These are phyloP conservation scores for Chelon labrosus DNA, from an alignment of 2,797 vertebrate genomes.

Conservation along the genomic window DNA sequence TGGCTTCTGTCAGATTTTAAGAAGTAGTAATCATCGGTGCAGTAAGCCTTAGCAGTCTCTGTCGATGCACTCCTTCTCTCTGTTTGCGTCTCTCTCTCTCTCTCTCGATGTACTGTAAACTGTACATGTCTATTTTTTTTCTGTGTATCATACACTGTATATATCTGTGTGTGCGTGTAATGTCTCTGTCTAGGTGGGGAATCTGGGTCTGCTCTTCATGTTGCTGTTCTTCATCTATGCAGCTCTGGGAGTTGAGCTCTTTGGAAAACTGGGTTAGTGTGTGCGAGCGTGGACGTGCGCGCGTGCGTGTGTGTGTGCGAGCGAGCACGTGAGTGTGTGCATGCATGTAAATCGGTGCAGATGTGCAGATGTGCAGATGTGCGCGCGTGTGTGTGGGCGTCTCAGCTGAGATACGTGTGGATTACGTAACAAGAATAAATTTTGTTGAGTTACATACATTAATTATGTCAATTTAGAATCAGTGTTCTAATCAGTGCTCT, in stretches of 20 bases:
- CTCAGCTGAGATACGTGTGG: slow-evolving; percentile 55
- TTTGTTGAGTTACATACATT: slow-evolving; percentile 67
- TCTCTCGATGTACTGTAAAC: slow-evolving; percentile 72
- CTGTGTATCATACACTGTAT: slow-evolving; percentile 72
- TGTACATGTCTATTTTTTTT: slow-evolving; percentile 72
- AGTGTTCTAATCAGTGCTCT: slow-evolving; percentile 43
- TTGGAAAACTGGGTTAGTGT: slow-evolving; percentile 95
- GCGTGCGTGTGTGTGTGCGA: slow-evolving; percentile 25
- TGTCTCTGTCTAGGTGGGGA: slow-evolving; percentile 92
- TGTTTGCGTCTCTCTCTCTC: slow-evolving; percentile 67
- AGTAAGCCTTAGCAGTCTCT: slow-evolving; percentile 47
- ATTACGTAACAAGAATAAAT: slow-evolving; percentile 71
- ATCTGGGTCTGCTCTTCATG: slow-evolving; percentile 99
- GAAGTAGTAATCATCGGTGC: slow-evolving; percentile 27
- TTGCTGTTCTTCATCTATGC: slow-evolving; percentile 99
- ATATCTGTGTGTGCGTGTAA: slow-evolving; percentile 73
- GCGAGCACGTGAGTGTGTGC: slow-evolving; percentile 42
- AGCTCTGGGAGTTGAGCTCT: slow-evolving; percentile 98
- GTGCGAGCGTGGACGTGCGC: slow-evolving; percentile 53
- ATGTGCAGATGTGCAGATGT: slow-evolving; percentile 22
- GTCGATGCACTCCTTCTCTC: slow-evolving; percentile 61
- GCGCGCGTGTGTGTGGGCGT: slow-evolving; percentile 14
- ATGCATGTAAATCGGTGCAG: slow-evolving; percentile 36
- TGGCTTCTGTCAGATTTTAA: slow-evolving; percentile 24
- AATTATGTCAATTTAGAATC: slow-evolving; percentile 66